Evolutionary conservation across 2,797 vertebrate genomes (phyloP).

Genomic region (Dicrostonyx torquatus): DNA sequence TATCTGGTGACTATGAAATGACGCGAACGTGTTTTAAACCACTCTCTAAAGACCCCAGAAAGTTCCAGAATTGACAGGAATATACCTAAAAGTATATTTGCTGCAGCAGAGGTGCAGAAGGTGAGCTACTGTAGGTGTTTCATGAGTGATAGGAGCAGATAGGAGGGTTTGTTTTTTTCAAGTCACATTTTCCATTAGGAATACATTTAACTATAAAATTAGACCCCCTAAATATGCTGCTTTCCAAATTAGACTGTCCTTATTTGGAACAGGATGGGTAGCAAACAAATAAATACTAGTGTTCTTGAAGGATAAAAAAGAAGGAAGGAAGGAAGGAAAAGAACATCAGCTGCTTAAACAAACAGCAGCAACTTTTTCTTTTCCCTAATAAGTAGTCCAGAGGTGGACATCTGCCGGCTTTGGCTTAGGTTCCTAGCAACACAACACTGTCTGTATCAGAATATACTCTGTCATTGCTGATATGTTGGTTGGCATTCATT

Average conservation of each 20-base stretch:
- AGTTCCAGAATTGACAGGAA: not conserved
- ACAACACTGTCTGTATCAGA: not conserved
- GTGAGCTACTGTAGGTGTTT: not conserved
- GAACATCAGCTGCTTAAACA: slow-evolving; percentile 15
- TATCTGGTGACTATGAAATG: not conserved
- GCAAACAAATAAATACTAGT: not conserved
- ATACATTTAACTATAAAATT: not conserved
- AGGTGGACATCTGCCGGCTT: not conserved
- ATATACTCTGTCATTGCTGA: not conserved
- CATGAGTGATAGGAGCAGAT: not conserved
- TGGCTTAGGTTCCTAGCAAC: not conserved
- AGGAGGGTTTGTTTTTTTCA: not conserved
- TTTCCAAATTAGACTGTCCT: not conserved
- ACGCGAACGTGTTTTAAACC: not conserved
- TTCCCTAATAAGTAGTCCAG: not conserved
- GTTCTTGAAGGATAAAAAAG: not conserved
- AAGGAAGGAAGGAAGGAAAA: not conserved
- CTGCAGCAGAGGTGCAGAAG: not conserved
- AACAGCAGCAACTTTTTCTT: slow-evolving; percentile 17
- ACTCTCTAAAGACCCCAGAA: not conserved
- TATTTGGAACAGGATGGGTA: not conserved
- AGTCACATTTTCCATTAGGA: not conserved
- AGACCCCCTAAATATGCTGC: not conserved
- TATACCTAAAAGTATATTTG: not conserved
- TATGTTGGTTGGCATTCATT: not conserved